Base-by-base conservation (phyloP, 2,888 invertebrate species). In the Cephonodes hylas region DNA sequence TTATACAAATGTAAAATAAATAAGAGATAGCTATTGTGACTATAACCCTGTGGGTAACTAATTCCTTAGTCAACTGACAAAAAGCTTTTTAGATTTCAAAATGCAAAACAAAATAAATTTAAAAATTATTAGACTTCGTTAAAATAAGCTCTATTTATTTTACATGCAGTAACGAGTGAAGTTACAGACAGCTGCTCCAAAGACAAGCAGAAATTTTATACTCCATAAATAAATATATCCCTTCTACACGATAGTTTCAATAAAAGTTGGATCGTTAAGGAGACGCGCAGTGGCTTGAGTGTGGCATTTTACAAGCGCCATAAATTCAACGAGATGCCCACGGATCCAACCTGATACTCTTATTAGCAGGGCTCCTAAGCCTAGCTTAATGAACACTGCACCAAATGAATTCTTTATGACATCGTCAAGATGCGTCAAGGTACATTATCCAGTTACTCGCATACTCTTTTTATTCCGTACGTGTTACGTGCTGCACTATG, bases 311-410 rank as follows among this genome's bases (percentile, higher is more conserved):
- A 74, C 72, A 64, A 72, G 66, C 66, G 65, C 70, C 62, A 72
- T 77, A 75, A 76, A 79, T 79, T 76, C 60, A 68, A 65, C 68
- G 58, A 62, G 69, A 68, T 63, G 63, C 66, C 66, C 60, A 57
- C 42, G 66, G 60, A 63, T 66, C 65, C 67, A 75, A 70, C 66
- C 63, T 62, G 72, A 73, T 69, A 70, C 66, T 70, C 75, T 79
- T 76, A 79, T 76, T 83, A 74, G 70, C 67, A 71, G 65, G 68
- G 65, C 63, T 71, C 68, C 63, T 56, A 65, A 65, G 65, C 65
- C 62, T 62, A 58, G 67, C 64, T 70, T 79, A 77, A 82, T 81
- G 78, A 81, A 74, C 69, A 66, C 64, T 70, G 65, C 66, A 62
- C 58, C 63, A 64, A 67, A 66, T 31, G 15, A 45, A 45, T 23